Base-by-base conservation (phyloP, 1,140 invertebrate species). In the Adelges cooleyi region DNA sequence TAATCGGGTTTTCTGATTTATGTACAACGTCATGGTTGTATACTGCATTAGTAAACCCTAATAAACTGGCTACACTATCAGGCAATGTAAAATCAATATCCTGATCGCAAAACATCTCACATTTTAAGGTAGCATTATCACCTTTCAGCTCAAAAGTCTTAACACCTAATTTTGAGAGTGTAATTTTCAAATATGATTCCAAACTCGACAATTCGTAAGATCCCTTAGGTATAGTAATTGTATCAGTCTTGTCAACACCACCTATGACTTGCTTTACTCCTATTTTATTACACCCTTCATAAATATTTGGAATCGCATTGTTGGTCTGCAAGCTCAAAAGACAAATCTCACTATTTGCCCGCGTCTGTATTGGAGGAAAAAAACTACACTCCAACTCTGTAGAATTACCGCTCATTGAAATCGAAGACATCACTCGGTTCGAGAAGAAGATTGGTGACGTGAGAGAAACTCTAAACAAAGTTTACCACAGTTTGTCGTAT, bases 401-500 rank as follows among this genome's bases (percentile, higher is more conserved):
- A 4, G 33, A 49, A 18, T 46, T 22, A 9, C 59, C 25, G 9
- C 17, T 50, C 3, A 49, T 15, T 33, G 29, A 33, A 33, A 33
- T 33, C 29, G 29, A 33, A 6, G 29, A 6, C 29, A 33, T 17
- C n/a, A n/a, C n/a, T n/a, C n/a, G n/a, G n/a, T n/a, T n/a, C n/a
- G n/a, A n/a, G n/a, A n/a, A n/a, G n/a, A n/a, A n/a, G n/a, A n/a
- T n/a, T 33, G 29, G 29, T 33, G 29, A 33, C 11, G 11, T 33
- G 29, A 33, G 5, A 33, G 29, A 33, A 33, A 33, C 11, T 11
- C 11, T 11, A 33, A 33, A 33, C 29, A 33, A 11, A 33, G 29
- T 11, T 33, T 5, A 33, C 70, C 68, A 29, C 70, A 72, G 2
- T 65, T 56, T n/a, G 46, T 65, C 2, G 68, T 68, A 42, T 71